phyloP scores from a whole-genome alignment of 2,797 vertebrate species.

The Phrynocephalus vlangalii region DNA sequence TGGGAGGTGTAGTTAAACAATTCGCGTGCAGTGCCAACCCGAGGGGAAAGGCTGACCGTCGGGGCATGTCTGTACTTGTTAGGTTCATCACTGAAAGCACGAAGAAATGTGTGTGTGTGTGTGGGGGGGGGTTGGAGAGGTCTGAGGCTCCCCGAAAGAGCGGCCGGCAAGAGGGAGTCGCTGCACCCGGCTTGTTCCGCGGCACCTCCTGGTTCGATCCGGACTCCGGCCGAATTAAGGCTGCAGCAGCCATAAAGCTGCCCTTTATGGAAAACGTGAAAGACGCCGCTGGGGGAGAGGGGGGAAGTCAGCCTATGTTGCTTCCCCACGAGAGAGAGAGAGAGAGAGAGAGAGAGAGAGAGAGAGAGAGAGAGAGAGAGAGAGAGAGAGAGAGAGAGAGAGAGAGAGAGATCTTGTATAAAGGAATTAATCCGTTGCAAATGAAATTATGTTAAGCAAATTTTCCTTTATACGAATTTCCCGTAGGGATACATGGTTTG shows the following conservation, averaged over 20 bases:
- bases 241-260: neutral
- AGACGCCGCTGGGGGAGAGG: neutral
- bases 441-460: no score
- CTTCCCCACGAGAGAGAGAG: no score
- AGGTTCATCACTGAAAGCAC: neutral
- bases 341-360: no score
- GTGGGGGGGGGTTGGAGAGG: neutral
- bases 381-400: no score
- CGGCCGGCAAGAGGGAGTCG: neutral
- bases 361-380: no score
- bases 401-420: no score
- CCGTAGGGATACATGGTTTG: no score
- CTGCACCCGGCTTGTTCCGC: neutral
- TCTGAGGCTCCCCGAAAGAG: neutral
- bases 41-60: neutral
- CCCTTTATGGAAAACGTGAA: neutral
- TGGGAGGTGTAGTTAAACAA: neutral
- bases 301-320: no score
- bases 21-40: neutral
- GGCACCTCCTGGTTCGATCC: neutral
- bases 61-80: neutral
- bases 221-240: neutral
- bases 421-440: no score
- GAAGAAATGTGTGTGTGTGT: neutral
- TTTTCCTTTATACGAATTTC: no score